Conservation (phyloP, 2,113 vertebrate genomes). For the cattle (Bos taurus) region DNA sequence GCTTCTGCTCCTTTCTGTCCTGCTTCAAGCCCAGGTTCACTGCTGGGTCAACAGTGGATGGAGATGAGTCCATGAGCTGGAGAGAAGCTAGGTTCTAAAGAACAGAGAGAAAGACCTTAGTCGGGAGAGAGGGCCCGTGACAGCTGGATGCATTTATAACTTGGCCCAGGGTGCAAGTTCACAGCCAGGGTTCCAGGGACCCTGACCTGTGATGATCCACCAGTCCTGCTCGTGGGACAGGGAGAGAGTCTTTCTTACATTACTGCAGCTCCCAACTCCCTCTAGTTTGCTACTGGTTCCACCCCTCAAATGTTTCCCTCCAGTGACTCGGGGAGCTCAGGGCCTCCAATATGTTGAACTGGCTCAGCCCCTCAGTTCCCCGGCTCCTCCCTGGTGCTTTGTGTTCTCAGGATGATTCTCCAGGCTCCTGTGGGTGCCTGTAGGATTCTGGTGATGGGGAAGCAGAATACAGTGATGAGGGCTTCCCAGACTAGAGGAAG, state of each 20-base stretch:
- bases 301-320: fast-evolving
- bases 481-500: background rate
- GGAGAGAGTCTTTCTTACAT: background rate
- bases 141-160: background rate
- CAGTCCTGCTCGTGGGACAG: background rate
- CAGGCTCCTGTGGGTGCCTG: background rate
- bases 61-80: background rate
- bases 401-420: background rate
- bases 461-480: background rate
- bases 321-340: background rate
- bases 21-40: background rate
- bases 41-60: background rate
- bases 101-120: background rate
- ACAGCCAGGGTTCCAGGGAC: slow-evolving; percentile 80
- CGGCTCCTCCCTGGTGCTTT: background rate
- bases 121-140: background rate
- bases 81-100: background rate
- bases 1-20: background rate
- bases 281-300: background rate
- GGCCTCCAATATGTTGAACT: background rate
- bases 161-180: slow-evolving; percentile 62
- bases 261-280: background rate
- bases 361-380: too few relatives aligned
- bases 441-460: background rate
- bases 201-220: slow-evolving; percentile 72